Evolutionary conservation across 2,888 invertebrate genomes (phyloP).

Genomic region (Eupithecia centaureata): DNA sequence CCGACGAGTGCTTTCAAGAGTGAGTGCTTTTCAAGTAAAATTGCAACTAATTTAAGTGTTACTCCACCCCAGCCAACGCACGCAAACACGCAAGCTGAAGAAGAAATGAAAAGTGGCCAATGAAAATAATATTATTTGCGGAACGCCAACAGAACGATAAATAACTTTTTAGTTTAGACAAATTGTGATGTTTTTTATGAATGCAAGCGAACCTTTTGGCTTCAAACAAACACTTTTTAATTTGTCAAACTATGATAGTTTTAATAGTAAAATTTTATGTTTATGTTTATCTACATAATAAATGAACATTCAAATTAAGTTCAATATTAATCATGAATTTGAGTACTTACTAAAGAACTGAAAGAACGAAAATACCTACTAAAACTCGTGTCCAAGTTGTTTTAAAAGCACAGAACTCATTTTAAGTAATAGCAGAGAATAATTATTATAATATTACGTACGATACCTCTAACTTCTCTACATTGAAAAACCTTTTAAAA

Average conservation of each 20-base stretch:
- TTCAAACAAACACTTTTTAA: too few relatives aligned
- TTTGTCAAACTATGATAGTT: too few relatives aligned
- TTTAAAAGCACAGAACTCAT: background rate
- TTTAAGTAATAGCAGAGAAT: background rate
- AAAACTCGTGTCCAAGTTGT: background rate
- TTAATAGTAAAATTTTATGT: too few relatives aligned
- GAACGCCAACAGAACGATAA: constrained; percentile 8
- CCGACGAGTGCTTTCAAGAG: constrained; percentile 68
- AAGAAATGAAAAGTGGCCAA: constrained; percentile 44
- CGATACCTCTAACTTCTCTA: background rate
- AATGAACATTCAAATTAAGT: background rate
- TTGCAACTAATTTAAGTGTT: constrained; percentile 82
- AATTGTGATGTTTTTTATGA: too few relatives aligned
- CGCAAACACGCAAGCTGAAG: constrained; percentile 75
- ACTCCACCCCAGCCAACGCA: constrained; percentile 73
- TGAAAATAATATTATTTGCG: constrained; percentile 30
- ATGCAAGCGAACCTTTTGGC: too few relatives aligned
- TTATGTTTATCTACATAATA: background rate
- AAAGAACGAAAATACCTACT: background rate
- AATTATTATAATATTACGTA: too few relatives aligned
- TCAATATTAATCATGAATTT: background rate
- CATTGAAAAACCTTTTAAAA: constrained; percentile 10
- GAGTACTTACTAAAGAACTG: background rate
- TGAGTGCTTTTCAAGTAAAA: constrained; percentile 75
- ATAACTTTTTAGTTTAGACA: background rate